Percentiles rank a stretch among this genome's conserved stretches.
Conservation (phyloP, 2,888 invertebrate genomes). For the Hemistola chrysoprasaria region DNA sequence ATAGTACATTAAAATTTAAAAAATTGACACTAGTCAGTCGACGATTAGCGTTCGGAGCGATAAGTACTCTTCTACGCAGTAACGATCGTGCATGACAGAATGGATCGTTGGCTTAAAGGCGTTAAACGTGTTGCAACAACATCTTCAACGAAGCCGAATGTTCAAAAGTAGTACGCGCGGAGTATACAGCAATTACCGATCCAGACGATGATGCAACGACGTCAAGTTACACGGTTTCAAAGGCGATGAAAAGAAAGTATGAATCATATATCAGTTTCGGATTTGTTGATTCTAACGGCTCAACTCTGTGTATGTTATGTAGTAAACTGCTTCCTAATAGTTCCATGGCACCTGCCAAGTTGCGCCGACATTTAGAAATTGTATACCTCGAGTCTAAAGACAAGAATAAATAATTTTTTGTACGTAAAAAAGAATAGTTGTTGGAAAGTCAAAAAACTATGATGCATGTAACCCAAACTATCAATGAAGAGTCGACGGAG, state of each 20-base stretch:
- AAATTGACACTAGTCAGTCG: too few species aligned
- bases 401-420: constrained; percentile 31
- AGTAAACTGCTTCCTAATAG: constrained; percentile 31
- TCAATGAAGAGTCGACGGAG: constrained; percentile 37
- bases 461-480: constrained; percentile 33
- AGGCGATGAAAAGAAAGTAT: constrained; percentile 31
- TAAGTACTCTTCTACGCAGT: too few species aligned
- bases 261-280: constrained; percentile 33
- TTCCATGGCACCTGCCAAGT: constrained; percentile 33
- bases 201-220: constrained; percentile 28
- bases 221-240: constrained; percentile 28
- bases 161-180: constrained; percentile 26
- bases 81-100: too few species aligned
- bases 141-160: constrained; percentile 27
- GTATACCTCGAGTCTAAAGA: constrained; percentile 30
- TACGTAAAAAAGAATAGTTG: constrained; percentile 29
- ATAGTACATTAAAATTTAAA: too few species aligned
- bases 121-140: constrained; percentile 30
- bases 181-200: constrained; percentile 25
- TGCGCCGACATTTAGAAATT: constrained; percentile 24
- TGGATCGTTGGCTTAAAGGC: constrained; percentile 31
- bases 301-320: constrained; percentile 27
- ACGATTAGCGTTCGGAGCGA: too few species aligned
- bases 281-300: constrained; percentile 35
- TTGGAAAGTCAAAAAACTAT: constrained; percentile 32